Evolutionary conservation across 2,113 vertebrate genomes (phyloP).

Genomic region (Channa argus): DNA sequence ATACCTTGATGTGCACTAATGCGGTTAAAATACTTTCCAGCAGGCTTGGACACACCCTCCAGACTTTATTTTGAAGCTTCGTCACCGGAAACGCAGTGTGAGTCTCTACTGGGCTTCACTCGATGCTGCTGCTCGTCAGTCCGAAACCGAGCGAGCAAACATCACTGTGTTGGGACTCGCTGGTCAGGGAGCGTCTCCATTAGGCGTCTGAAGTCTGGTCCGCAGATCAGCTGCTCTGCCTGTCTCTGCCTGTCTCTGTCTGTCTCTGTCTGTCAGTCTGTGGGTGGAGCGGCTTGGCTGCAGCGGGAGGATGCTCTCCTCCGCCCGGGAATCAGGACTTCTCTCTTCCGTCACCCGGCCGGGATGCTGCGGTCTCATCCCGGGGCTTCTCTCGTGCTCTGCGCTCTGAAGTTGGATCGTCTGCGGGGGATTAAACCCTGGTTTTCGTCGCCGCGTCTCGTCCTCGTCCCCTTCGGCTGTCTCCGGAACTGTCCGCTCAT

Average conservation of each 20-base stretch:
- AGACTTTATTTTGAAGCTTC: slow-evolving; percentile 24
- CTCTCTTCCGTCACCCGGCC: slow-evolving; percentile 50
- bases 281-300: slow-evolving; percentile 4
- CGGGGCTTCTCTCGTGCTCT: slow-evolving; percentile 45
- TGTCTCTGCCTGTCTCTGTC: background rate
- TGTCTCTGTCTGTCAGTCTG: background rate
- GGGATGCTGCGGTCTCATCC: slow-evolving; percentile 58
- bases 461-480: background rate
- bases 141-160: slow-evolving; percentile 31
- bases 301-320: slow-evolving; percentile 50
- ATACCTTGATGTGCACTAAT: no score
- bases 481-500: slow-evolving; percentile 4
- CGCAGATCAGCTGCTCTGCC: background rate
- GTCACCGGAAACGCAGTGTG: background rate
- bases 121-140: slow-evolving; percentile 20
- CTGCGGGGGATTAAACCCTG: slow-evolving; percentile 43
- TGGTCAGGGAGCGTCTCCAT: slow-evolving; percentile 44
- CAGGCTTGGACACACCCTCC: no score
- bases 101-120: background rate
- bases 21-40: no score
- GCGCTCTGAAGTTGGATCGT: slow-evolving; percentile 60
- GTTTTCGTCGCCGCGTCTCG: background rate
- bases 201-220: background rate
- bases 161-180: slow-evolving; percentile 27
- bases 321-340: slow-evolving; percentile 50